Conservation (phyloP, 2,797 vertebrate species). For the Chromobotia macracanthus region DNA sequence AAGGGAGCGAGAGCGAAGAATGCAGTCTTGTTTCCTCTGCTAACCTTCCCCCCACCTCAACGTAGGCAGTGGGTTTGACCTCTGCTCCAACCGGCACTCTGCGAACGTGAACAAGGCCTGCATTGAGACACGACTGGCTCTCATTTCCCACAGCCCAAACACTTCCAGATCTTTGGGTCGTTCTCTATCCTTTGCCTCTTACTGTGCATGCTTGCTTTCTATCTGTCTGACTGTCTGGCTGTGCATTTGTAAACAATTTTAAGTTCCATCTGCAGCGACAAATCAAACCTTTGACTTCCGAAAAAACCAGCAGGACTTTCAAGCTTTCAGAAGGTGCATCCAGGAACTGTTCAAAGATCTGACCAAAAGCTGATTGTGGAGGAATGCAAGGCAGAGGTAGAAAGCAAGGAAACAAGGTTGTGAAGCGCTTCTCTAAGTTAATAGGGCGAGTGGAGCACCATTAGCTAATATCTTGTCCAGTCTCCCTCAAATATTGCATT, state of each 20-base stretch:
- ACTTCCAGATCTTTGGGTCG: slow-evolving; percentile 42
- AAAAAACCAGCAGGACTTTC: neutral
- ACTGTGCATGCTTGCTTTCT: neutral
- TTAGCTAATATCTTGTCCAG: neutral
- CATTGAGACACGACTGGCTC: slow-evolving; percentile 48
- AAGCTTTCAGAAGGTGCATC: neutral
- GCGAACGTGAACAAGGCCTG: slow-evolving; percentile 52
- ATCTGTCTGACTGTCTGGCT: slow-evolving; percentile 24
- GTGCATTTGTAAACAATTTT: slow-evolving; percentile 13
- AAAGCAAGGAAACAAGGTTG: neutral
- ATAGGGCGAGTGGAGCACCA: neutral
- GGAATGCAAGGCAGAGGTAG: too few species aligned
- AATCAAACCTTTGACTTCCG: neutral
- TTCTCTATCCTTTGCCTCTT: neutral
- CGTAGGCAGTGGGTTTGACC: slow-evolving; percentile 48
- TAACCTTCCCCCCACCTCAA: slow-evolving; percentile 50
- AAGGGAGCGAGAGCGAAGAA: slow-evolving; percentile 49
- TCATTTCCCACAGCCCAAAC: slow-evolving; percentile 47
- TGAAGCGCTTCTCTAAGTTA: too few species aligned
- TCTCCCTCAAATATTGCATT: neutral
- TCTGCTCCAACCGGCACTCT: slow-evolving; percentile 48
- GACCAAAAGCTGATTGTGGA: neutral
- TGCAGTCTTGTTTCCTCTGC: slow-evolving; percentile 53
- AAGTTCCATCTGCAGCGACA: neutral
- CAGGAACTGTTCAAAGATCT: neutral